Conservation (phyloP, 2,888 invertebrate species). For the Vannuccia rotundouncinata region DNA sequence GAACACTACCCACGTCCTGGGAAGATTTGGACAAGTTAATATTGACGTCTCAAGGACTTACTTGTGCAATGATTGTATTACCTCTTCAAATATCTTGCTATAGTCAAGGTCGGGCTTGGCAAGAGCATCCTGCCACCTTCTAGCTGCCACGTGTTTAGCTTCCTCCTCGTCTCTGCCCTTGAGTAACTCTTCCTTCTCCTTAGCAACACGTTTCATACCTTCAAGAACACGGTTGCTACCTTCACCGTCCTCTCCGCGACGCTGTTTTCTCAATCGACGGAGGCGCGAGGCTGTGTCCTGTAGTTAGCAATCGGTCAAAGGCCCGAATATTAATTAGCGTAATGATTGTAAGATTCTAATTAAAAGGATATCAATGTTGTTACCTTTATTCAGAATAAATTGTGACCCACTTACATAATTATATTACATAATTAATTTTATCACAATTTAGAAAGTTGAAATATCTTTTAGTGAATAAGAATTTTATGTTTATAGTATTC, state of each 20-base stretch:
- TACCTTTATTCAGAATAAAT: no score
- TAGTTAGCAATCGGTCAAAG: no score
- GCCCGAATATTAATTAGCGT: no score
- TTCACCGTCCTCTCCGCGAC: constrained; percentile 3
- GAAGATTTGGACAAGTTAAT: background rate
- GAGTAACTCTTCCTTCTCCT: constrained; percentile 61
- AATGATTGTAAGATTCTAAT: no score
- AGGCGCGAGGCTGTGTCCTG: constrained; percentile 38
- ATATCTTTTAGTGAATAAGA: no score
- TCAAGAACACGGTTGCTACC: constrained; percentile 48
- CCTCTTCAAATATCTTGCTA: constrained; percentile 88
- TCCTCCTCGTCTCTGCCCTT: constrained; percentile 53
- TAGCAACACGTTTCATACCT: constrained; percentile 78
- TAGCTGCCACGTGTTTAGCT: constrained; percentile 42
- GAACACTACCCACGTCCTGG: constrained; percentile 50
- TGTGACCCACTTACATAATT: no score
- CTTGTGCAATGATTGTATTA: no score
- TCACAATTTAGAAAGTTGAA: no score
- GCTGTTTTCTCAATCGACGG: constrained; percentile 39
- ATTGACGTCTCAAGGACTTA: no score
- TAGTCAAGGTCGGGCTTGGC: constrained; percentile 92
- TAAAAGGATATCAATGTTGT: no score
- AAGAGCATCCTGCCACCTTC: constrained; percentile 83
- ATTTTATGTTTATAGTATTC: no score
- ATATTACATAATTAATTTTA: no score